These are phyloP conservation scores for Sclerurus mexicanus DNA, from an alignment of 2,113 vertebrate genomes.

Conservation along the genomic window DNA sequence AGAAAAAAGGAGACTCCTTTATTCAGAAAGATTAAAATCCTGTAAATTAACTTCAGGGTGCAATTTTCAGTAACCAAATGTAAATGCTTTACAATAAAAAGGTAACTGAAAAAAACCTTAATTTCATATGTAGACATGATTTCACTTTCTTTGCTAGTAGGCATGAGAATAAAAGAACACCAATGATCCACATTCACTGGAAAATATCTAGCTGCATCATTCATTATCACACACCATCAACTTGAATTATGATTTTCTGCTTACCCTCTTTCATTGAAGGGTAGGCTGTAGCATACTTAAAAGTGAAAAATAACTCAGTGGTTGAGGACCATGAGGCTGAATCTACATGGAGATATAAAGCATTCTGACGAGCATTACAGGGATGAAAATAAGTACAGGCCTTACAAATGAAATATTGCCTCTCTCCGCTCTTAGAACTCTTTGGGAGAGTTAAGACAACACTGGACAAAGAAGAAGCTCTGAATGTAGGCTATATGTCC, in stretches of 20 bases:
- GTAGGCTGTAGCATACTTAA: neutral
- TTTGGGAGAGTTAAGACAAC: neutral
- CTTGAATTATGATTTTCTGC: neutral
- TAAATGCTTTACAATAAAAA: neutral
- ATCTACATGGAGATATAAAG: slow-evolving; percentile 1
- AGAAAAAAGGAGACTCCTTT: neutral
- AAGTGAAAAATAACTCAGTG: slow-evolving; percentile 7
- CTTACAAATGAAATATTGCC: neutral
- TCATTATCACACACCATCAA: neutral
- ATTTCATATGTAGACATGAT: neutral
- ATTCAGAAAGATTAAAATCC: neutral
- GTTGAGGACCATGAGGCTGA: neutral
- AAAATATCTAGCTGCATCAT: neutral
- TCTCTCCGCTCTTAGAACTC: neutral
- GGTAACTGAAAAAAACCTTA: neutral
- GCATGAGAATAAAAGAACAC: neutral
- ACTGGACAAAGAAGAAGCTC: neutral
- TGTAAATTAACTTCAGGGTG: neutral
- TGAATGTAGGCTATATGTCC: neutral
- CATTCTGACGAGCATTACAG: slow-evolving; percentile 21
- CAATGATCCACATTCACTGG: neutral
- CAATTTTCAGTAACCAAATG: neutral
- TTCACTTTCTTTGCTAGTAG: neutral
- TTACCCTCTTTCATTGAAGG: neutral
- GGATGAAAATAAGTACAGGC: neutral